Evolutionary conservation across 1,140 invertebrate species (phyloP).

Genomic region (Alviniconcha marisindica): DNA sequence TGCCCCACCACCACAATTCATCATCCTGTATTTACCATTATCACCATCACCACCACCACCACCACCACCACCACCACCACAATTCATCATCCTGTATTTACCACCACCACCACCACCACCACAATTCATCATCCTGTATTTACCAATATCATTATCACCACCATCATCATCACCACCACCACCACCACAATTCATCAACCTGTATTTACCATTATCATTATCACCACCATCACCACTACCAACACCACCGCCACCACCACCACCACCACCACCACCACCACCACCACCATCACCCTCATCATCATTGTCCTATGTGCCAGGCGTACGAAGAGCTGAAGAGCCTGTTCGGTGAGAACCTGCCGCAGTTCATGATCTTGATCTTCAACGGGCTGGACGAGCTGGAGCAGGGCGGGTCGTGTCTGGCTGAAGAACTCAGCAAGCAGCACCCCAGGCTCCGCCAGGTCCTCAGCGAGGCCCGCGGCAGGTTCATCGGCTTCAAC

Average conservation of each 20-base stretch:
- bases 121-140: too few relatives aligned
- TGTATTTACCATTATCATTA: too few relatives aligned
- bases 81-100: too few relatives aligned
- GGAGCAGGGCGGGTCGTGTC: neutral
- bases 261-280: neutral
- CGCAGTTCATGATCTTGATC: slow-evolving; percentile 19
- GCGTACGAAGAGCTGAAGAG: slow-evolving; percentile 26
- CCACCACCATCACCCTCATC: neutral
- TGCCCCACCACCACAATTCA: too few relatives aligned
- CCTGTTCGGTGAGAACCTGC: neutral
- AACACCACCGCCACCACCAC: neutral
- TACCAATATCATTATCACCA: too few relatives aligned
- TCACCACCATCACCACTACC: too few relatives aligned
- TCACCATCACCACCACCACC: too few relatives aligned
- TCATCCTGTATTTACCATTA: too few relatives aligned
- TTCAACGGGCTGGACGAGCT: slow-evolving; percentile 35
- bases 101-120: too few relatives aligned
- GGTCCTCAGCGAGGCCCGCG: neutral
- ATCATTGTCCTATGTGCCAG: neutral
- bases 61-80: too few relatives aligned
- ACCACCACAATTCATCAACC: neutral
- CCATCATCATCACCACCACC: neutral
- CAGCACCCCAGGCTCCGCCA: slow-evolving; percentile 2
- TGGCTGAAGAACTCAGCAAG: neutral
- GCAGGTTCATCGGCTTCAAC: slow-evolving; percentile 11